Evolutionary conservation across 2,888 invertebrate species (phyloP).

Genomic region (Hypomecis atomaria): DNA sequence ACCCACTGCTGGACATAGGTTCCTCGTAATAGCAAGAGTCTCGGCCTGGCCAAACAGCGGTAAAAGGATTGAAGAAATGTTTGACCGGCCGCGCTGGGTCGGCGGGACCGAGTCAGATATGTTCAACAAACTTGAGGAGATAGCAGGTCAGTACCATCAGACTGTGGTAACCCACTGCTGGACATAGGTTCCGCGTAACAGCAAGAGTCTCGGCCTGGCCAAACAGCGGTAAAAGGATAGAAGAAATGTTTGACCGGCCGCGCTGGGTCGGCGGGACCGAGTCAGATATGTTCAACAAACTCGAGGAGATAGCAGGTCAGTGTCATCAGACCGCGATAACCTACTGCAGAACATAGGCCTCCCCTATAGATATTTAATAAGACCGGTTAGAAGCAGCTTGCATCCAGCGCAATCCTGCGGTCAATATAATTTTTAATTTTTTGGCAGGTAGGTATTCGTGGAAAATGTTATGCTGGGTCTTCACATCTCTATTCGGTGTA

Average conservation of each 20-base stretch:
- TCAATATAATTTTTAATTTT: no score
- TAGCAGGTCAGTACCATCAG: conserved; percentile 83
- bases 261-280: conserved; percentile 96
- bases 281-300: conserved; percentile 97
- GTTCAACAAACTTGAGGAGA: conserved; percentile 98
- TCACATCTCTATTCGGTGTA: no score
- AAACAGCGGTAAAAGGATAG: conserved; percentile 85
- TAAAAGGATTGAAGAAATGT: conserved; percentile 87
- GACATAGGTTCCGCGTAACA: conserved; percentile 59
- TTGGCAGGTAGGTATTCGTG: no score
- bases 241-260: conserved; percentile 88
- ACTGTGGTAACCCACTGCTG: no score
- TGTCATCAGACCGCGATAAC: neutral
- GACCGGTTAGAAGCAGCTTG: no score
- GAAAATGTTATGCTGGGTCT: no score
- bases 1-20: no score
- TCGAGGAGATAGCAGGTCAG: conserved; percentile 93
- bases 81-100: conserved; percentile 88
- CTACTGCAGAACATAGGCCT: no score
- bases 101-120: conserved; percentile 97
- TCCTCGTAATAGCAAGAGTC: conserved; percentile 84
- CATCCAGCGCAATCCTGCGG: no score
- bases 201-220: conserved; percentile 87
- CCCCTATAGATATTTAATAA: no score
- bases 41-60: conserved; percentile 86